Evolutionary conservation across 2,888 invertebrate species (phyloP), one percentile per base, ranked within the genome.

Genomic region (Tachina lurida): DNA sequence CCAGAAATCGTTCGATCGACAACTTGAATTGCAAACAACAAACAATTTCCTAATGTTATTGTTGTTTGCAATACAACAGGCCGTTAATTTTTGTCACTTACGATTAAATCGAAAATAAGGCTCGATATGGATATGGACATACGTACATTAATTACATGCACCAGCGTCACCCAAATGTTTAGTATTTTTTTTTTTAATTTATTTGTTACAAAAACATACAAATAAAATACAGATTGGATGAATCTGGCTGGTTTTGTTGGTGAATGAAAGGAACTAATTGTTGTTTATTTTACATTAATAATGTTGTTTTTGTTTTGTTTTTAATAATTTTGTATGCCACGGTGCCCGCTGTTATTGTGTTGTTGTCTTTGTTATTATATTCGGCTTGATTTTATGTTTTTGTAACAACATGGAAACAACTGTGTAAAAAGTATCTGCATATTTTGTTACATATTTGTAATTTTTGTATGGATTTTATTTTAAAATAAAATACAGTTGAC

Each of bases 251-350:
- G 43, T 65, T 58, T 76, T 65, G 52, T 47, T 81, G 47, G 5
- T 45, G 65, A 65, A 83, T 73, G 73, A 84, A 78, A 41, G 73
- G 60, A 81, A 63, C 49, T 80, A 49, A 73, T 86, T 86, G 86
- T 84, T 86, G 84, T 86, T 84, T 86, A 75, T 78, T 81, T 81
- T 84, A 84, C 81, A 81, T 86, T 84, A 81, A 31, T 31, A 83
- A 43, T 43, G 10, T 83, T n/a, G n/a, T n/a, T n/a, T n/a, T n/a
- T n/a, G n/a, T n/a, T n/a, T 31, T 82, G 77, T 83, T 71, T 47
- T 31, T 49, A 63, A 56, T 41, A 52, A 41, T 15, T 56, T 58
- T 63, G 47, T 76, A 56, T 70, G 54, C 65, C 63, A 54, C 19
- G 54, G 13, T 70, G 39, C 47, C 41, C 12, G 13, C 58, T 58